Conservation (phyloP, 2,888 invertebrate genomes). For the Trichopria drosophilae region DNA sequence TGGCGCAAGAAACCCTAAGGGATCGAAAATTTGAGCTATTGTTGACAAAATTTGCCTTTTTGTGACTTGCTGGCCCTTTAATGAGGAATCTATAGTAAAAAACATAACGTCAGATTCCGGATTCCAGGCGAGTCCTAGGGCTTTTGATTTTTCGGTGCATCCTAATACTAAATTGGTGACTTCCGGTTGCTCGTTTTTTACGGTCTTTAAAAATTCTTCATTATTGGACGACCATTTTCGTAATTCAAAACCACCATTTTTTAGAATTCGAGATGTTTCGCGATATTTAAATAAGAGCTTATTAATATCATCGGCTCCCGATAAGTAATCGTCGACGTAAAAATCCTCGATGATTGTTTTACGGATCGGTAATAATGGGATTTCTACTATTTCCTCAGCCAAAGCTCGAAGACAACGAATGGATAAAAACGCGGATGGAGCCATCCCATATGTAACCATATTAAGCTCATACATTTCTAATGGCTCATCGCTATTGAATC, state of each 20-base stretch:
- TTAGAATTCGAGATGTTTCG: constrained; percentile 18
- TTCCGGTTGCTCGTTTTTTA: constrained; percentile 6
- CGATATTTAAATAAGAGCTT: constrained; percentile 7
- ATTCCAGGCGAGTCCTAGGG: constrained; percentile 16
- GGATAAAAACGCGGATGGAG: constrained; percentile 38
- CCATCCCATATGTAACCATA: constrained; percentile 40
- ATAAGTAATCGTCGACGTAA: constrained; percentile 28
- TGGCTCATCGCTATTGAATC: constrained; percentile 9
- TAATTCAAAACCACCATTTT: constrained; percentile 17
- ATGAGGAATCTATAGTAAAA: too few relatives aligned
- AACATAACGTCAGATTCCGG: not conserved
- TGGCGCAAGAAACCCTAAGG: too few relatives aligned
- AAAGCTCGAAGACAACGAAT: constrained; percentile 33
- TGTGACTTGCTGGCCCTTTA: not conserved
- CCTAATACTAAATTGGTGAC: too few relatives aligned
- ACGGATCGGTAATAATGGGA: too few relatives aligned
- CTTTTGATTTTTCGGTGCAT: constrained; percentile 15
- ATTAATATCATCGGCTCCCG: constrained; percentile 18
- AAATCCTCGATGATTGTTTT: constrained; percentile 18
- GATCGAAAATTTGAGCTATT: constrained; percentile 12
- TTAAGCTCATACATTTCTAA: constrained; percentile 27
- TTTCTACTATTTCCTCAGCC: too few relatives aligned
- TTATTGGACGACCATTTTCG: constrained; percentile 27
- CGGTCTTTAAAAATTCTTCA: constrained; percentile 2
- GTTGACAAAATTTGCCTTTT: constrained; percentile 15